Evolutionary conservation across 2,113 vertebrate genomes (phyloP).

Genomic region (Rhabdomys dilectus): DNA sequence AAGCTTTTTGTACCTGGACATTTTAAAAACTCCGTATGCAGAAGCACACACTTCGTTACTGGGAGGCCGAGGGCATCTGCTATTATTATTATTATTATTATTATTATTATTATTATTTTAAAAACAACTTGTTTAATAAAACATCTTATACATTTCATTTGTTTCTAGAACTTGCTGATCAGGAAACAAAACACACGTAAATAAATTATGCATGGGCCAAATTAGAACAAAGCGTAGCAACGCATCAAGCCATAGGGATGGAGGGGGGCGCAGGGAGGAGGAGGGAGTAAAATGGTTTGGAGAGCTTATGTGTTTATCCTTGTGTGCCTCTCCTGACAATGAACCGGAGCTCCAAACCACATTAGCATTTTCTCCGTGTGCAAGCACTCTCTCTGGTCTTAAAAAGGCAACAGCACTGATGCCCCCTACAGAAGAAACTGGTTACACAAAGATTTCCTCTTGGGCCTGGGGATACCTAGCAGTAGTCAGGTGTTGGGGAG

Average conservation of each 20-base stretch:
- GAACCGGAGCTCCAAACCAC: constrained; percentile 84
- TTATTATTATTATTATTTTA: neutral
- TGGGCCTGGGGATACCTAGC: constrained; percentile 74
- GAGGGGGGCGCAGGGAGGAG: constrained; percentile 44
- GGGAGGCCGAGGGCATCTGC: constrained; percentile 75
- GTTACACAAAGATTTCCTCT: constrained; percentile 85
- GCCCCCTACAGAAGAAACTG: constrained; percentile 87
- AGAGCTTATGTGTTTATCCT: constrained; percentile 83
- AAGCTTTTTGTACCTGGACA: constrained; percentile 62
- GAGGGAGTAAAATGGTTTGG: constrained; percentile 67
- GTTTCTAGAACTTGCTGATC: constrained; percentile 87
- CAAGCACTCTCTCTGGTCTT: constrained; percentile 69
- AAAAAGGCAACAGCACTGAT: constrained; percentile 61
- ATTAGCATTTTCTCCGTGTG: constrained; percentile 89
- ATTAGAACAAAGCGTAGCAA: constrained; percentile 87
- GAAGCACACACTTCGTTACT: constrained; percentile 40
- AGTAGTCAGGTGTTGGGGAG: constrained; percentile 8
- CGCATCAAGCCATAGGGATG: constrained; percentile 67
- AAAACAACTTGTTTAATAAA: constrained; percentile 85
- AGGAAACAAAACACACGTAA: constrained; percentile 85
- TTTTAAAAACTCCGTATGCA: constrained; percentile 80
- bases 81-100: constrained; percentile 49
- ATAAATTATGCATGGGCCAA: constrained; percentile 88
- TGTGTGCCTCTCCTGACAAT: constrained; percentile 88
- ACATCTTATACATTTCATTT: constrained; percentile 84